A percentile compares a stretch with the other conserved stretches of the same genome.
These are phyloP conservation scores for Lanius ludovicianus DNA, from an alignment of 2,113 vertebrate genomes.

Conservation along the genomic window DNA sequence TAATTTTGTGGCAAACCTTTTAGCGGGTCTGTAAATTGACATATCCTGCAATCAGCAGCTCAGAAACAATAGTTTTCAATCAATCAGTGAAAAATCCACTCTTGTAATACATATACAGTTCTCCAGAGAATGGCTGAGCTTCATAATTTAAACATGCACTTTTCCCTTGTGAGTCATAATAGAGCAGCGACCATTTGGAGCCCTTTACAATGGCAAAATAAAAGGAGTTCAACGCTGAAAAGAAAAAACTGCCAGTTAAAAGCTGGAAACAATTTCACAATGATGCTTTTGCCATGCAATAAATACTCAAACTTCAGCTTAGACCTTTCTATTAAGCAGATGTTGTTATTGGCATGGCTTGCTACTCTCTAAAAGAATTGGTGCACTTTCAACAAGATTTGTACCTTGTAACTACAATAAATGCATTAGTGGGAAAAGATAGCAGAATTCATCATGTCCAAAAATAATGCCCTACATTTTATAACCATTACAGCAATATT, in stretches of 20 bases:
- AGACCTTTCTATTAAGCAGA: slow-evolving; percentile 46
- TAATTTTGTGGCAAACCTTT: slow-evolving; percentile 70
- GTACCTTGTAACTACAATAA: background rate
- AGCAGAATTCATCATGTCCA: background rate
- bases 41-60: slow-evolving; percentile 50
- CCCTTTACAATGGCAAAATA: slow-evolving; percentile 34
- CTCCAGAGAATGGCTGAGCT: slow-evolving; percentile 33
- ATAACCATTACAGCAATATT: background rate
- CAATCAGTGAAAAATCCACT: slow-evolving; percentile 28
- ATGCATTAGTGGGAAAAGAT: background rate
- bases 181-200: slow-evolving; percentile 31
- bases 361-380: background rate
- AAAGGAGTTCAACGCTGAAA: slow-evolving; percentile 46
- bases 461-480: background rate
- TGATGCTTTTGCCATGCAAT: slow-evolving; percentile 29
- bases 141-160: slow-evolving; percentile 52
- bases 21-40: slow-evolving; percentile 57
- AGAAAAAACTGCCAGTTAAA: slow-evolving; percentile 29
- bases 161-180: slow-evolving; percentile 43
- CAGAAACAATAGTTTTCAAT: slow-evolving; percentile 69
- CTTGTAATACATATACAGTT: background rate
- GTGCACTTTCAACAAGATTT: background rate
- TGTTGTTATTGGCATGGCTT: slow-evolving; percentile 13
- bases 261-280: slow-evolving; percentile 50
- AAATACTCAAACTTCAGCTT: slow-evolving; percentile 33